Base-by-base conservation (phyloP, 2,113 vertebrate species). In the Phaethon lepturus region DNA sequence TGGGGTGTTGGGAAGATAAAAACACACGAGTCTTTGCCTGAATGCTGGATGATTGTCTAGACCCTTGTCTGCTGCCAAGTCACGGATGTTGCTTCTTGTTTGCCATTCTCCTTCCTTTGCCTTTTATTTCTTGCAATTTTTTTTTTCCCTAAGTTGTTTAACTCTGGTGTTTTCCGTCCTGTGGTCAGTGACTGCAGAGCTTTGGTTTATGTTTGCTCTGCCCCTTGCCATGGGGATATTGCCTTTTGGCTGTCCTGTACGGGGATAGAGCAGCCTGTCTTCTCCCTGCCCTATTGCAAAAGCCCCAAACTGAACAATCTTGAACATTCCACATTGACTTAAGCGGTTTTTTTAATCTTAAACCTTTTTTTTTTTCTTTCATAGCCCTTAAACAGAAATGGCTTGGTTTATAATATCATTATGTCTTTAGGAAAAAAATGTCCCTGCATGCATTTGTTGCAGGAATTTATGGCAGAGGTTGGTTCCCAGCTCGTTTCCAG, bases 1-100 rank as follows among this genome's bases (percentile, higher is more conserved):
- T 72, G 81, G 95, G 62, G 44, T 86, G 77, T 82, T 94, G 93
- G 77, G 87, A 91, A 96, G 96, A 96, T 96, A 85, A 94, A 95
- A 95, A 81, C 74, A n/a, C 53, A 64, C 2, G 8, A 84, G 44
- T 59, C n/a, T 79, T 93, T 92, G 83, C 95, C 69, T 96, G 92
- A 94, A 84, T 72, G 88, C 91, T 95, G 95, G 73, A 96, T 88
- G 72, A n/a, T 94, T 38, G 3, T 96, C 95, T 74, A 63, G 53
- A 52, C 68, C 62, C 47, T 23, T 50, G 17, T 14, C 44, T 75
- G 80, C 83, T 96, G 96, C 91, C 96, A 97, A 97, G 94, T 94
- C 96, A 95, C 58, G 64, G 86, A 86, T 15, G 2, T 52, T 49
- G 79, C 91, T 96, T 49, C 91, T 87, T 95, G 53, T 89, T 95